A percentile compares a stretch with the other conserved stretches of the same genome.
These are phyloP conservation scores for Pandemis corylana DNA, from an alignment of 2,888 invertebrate species.

Conservation along the genomic window DNA sequence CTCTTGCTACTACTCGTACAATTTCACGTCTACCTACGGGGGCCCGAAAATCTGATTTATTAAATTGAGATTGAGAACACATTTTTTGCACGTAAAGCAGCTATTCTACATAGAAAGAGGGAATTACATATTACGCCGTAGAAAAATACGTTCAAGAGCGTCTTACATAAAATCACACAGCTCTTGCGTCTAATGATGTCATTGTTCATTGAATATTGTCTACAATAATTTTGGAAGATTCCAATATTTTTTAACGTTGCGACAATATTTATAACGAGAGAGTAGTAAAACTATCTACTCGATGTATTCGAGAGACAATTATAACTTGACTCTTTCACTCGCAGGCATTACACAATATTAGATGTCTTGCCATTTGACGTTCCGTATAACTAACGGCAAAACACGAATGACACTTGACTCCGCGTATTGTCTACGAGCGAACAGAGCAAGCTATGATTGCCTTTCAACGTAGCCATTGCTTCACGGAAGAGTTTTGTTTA, in stretches of 20 bases:
- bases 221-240: not conserved
- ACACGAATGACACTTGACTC: no score
- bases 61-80: constrained; percentile 54
- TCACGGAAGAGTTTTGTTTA: no score
- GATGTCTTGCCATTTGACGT: no score
- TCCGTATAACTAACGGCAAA: no score
- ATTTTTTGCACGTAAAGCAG: constrained; percentile 20
- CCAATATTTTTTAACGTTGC: not conserved
- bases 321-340: no score
- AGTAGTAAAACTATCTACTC: no score
- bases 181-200: not conserved
- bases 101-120: constrained; percentile 3
- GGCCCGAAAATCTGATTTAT: constrained; percentile 52
- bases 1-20: constrained; percentile 52
- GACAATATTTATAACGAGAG: no score
- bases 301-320: no score
- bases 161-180: not conserved
- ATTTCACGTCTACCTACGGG: constrained; percentile 51
- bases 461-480: no score
- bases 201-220: not conserved
- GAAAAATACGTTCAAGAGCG: not conserved
- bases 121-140: not conserved
- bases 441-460: no score
- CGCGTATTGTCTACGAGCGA: no score
- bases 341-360: no score